phyloP scores from a whole-genome alignment of 1,140 invertebrate species.

The Meteorus sp. region DNA sequence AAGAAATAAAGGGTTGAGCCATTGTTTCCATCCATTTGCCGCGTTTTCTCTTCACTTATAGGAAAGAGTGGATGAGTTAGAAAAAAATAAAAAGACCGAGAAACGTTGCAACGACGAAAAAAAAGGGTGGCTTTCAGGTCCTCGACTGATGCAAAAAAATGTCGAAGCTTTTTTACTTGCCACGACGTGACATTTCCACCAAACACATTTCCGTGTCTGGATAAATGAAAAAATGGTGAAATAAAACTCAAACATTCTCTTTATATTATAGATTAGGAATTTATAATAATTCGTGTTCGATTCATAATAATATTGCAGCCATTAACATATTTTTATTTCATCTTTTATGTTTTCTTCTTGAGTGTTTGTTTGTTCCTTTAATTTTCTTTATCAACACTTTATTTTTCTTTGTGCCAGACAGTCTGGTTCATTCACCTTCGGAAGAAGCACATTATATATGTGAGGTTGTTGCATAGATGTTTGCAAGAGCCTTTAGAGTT shows the following conservation, averaged over 20 bases:
- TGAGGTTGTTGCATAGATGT: neutral
- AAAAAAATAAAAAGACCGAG: too few relatives aligned
- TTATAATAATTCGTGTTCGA: too few relatives aligned
- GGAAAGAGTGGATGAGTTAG: too few relatives aligned
- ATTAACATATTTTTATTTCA: too few relatives aligned
- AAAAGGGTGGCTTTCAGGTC: conserved; percentile 5
- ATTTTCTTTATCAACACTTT: neutral
- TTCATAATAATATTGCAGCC: too few relatives aligned
- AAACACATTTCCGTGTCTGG: neutral
- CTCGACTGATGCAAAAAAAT: conserved; percentile 4
- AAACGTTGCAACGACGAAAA: too few relatives aligned
- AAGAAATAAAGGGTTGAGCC: neutral
- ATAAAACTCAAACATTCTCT: neutral
- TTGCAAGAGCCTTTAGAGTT: conserved; percentile 4
- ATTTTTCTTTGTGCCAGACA: too few relatives aligned
- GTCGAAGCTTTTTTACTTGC: neutral
- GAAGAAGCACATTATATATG: too few relatives aligned
- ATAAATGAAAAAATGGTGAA: neutral
- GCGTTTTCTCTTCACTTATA: neutral
- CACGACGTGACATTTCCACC: neutral
- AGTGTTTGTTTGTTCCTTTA: neutral
- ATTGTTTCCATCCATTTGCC: conserved; percentile 15
- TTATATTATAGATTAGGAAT: neutral
- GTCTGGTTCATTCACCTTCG: conserved; percentile 14
- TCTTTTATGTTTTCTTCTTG: neutral